Base-by-base conservation (phyloP, 2,797 vertebrate genomes). In the Heteromormyrus szaboi region DNA sequence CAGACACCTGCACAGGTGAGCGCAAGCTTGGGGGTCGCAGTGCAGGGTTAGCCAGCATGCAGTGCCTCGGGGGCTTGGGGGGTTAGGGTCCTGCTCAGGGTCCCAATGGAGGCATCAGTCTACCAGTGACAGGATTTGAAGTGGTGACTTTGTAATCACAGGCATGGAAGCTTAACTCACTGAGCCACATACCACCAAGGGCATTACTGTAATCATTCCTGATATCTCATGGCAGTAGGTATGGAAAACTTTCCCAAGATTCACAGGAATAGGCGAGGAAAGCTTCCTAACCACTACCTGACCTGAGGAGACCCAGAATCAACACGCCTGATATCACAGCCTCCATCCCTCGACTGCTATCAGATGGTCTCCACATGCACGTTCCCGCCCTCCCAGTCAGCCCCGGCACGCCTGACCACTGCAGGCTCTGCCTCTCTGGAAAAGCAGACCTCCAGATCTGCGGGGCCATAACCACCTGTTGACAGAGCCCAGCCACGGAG, bases 251-350 rank as follows among this genome's bases (percentile, higher is more conserved):
- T 46, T 81, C 37, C 76, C 8, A 11, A 46, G 19, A 46, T 41
- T 81, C 37, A 81, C 37, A 46, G 44, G 44, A 29, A 9, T 50
- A 86, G 89, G 90, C 92, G 92, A 94, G 90, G 92, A 93, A 93
- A 94, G 92, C 92, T 88, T 90, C 90, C 89, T 87, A 11, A 51
- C 6, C 89, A 79, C 89, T 93, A 93, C 93, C 93, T 94, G 91
- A 91, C 92, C 90, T 90, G 91, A 91, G 92, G 94, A 92, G 92
- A 93, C 93, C 90, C 90, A 89, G 89, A 88, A 76, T 91, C 90
- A 65, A 90, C 85, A 87, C 87, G 5, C 62, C 7, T 25, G 25
- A 46, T 50, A 50, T 68, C 59, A 48, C 41, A 22, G 22, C 90
- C 86, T 46, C 85, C 25, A 90, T 90, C 92, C 93, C 95, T 95